Evolutionary conservation across 2,888 invertebrate genomes (phyloP).

Genomic region (Neoscelio sp.): DNA sequence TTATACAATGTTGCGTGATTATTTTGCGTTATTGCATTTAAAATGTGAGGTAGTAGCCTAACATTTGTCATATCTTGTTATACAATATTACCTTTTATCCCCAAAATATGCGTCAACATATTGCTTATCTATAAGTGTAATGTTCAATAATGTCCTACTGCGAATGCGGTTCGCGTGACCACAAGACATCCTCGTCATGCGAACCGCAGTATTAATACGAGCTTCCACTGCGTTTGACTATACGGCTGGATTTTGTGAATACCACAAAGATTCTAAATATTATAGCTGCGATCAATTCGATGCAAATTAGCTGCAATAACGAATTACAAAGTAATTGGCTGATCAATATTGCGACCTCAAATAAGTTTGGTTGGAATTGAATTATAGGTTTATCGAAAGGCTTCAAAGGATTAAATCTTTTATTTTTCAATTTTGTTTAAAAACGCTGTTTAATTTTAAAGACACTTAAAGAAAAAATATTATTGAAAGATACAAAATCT

Average conservation of each 20-base stretch:
- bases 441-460: too few species aligned
- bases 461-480: too few species aligned
- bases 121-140: conserved; percentile 76
- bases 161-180: conserved; percentile 74
- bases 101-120: conserved; percentile 55
- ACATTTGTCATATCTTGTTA: conserved; percentile 47
- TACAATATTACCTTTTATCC: conserved; percentile 45
- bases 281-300: conserved; percentile 52
- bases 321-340: conserved; percentile 53
- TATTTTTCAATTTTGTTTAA: too few species aligned
- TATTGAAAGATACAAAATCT: too few species aligned
- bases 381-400: conserved; percentile 33
- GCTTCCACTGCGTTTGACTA: conserved; percentile 49
- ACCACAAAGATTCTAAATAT: conserved; percentile 62
- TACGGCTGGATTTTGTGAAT: conserved; percentile 56
- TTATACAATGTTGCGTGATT: conserved; percentile 33
- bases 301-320: conserved; percentile 60
- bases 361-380: conserved; percentile 23
- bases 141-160: conserved; percentile 75
- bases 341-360: conserved; percentile 50
- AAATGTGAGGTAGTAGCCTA: conserved; percentile 8
- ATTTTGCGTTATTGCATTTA: conserved; percentile 21
- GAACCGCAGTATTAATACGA: conserved; percentile 64
- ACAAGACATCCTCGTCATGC: conserved; percentile 73
- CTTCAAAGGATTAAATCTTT: too few species aligned